A percentile compares a stretch with the other conserved stretches of the same genome.
Evolutionary conservation across 2,113 vertebrate genomes (phyloP).

Genomic region (Rhinopomastus cyanomelas): DNA sequence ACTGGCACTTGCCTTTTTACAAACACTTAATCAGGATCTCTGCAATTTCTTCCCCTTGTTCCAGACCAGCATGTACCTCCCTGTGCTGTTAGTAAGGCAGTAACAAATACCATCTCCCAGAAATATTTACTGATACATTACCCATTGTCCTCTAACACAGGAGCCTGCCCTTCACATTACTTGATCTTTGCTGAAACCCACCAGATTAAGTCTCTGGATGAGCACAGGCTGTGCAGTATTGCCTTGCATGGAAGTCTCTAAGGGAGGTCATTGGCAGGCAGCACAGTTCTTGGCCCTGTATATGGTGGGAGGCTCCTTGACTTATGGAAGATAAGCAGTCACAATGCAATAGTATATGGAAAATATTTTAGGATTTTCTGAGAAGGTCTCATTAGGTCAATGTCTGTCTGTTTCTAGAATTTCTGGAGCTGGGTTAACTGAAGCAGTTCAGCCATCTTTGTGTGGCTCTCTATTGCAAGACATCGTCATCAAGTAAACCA

Average conservation of each 20-base stretch:
- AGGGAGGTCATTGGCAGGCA: not conserved
- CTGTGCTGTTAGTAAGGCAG: not conserved
- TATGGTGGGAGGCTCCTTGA: too few relatives aligned
- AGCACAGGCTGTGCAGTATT: not conserved
- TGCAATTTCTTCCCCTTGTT: not conserved
- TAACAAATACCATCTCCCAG: not conserved
- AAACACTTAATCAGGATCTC: not conserved
- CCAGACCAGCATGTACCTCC: not conserved
- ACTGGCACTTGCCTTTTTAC: not conserved
- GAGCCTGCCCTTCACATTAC: not conserved
- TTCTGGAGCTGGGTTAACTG: not conserved
- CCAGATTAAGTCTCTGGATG: not conserved
- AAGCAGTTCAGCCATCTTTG: not conserved
- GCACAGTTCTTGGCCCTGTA: fast-evolving
- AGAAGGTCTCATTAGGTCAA: not conserved
- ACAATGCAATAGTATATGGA: not conserved
- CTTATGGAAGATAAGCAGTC: not conserved
- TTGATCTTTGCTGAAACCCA: not conserved
- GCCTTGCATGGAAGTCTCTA: not conserved
- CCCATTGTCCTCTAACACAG: not conserved
- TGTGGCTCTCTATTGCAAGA: not conserved
- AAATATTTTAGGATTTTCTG: not conserved
- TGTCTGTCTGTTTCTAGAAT: not conserved
- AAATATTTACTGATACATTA: not conserved
- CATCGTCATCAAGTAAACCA: fast-evolving